phyloP scores from a whole-genome alignment of 2,888 invertebrate genomes.

The Neoascia interrupta region DNA sequence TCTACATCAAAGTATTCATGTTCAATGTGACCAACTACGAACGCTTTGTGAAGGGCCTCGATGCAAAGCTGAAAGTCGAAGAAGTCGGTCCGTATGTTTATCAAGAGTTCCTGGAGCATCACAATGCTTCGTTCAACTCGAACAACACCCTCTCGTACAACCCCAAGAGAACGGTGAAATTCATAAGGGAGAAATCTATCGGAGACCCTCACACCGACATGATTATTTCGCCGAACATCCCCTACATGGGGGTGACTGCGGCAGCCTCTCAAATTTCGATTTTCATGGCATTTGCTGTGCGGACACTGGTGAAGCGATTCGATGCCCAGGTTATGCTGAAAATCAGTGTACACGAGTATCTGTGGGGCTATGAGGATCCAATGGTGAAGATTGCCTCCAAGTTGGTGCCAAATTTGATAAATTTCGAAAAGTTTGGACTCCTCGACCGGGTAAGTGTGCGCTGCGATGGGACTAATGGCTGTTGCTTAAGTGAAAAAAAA shows the following conservation, averaged over 20 bases:
- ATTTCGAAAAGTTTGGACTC: conserved; percentile 89
- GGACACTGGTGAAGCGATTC: conserved; percentile 82
- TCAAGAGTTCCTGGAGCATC: conserved; percentile 85
- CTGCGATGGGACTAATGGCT: conserved; percentile 17
- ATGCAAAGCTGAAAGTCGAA: conserved; percentile 84
- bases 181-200: conserved; percentile 84
- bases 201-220: conserved; percentile 83
- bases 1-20: conserved; percentile 84
- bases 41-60: conserved; percentile 84
- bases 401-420: conserved; percentile 88
- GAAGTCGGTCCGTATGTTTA: conserved; percentile 92
- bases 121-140: conserved; percentile 83
- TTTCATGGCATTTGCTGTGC: conserved; percentile 82
- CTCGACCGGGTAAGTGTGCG: conserved; percentile 85
- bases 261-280: conserved; percentile 75
- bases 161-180: conserved; percentile 83
- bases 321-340: conserved; percentile 83
- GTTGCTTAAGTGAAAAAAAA: neutral
- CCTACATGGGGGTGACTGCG: conserved; percentile 82
- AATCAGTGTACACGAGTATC: conserved; percentile 84
- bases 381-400: conserved; percentile 86
- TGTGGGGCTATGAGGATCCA: conserved; percentile 91
- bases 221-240: conserved; percentile 86
- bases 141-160: conserved; percentile 85
- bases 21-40: conserved; percentile 91